Conservation (phyloP, 1,140 invertebrate species). For the Aphelinus atriplicis region DNA sequence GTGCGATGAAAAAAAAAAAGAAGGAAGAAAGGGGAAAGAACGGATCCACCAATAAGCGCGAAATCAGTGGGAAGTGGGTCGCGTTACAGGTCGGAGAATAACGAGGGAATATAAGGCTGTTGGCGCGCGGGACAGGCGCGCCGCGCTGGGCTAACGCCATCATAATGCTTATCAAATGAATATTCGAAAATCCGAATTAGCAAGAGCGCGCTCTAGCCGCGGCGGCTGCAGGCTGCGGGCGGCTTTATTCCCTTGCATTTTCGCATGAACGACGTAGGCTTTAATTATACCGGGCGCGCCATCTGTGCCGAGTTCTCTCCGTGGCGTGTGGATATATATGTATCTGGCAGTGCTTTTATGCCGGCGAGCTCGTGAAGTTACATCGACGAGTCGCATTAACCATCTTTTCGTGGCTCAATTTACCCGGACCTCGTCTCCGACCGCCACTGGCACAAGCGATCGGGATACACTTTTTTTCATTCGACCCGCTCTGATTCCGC, state of each 20-base stretch:
- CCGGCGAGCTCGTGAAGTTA: conserved; percentile 7
- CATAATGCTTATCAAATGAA: background rate
- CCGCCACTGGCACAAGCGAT: background rate
- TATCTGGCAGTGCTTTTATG: background rate
- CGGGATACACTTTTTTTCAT: no score
- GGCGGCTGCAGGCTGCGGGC: no score
- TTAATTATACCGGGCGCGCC: conserved; percentile 7
- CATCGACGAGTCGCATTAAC: conserved; percentile 20
- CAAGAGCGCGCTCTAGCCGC: background rate
- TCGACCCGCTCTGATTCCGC: no score
- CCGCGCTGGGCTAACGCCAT: no score
- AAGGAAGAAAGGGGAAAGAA: background rate
- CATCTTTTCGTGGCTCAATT: conserved; percentile 24
- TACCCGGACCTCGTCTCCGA: conserved; percentile 3
- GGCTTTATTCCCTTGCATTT: no score
- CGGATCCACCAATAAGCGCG: background rate
- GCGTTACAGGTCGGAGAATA: no score
- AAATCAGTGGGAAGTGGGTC: no score
- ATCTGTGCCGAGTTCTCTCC: conserved; percentile 5
- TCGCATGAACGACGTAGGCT: background rate
- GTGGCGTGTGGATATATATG: no score
- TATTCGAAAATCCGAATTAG: conserved; percentile 12
- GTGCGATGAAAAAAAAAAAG: no score
- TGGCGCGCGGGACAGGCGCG: no score
- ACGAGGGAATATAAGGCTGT: no score